Percentiles rank a stretch among this genome's conserved stretches.
Conservation (phyloP, 2,888 invertebrate species). For the Lasioglossum leucozonium region DNA sequence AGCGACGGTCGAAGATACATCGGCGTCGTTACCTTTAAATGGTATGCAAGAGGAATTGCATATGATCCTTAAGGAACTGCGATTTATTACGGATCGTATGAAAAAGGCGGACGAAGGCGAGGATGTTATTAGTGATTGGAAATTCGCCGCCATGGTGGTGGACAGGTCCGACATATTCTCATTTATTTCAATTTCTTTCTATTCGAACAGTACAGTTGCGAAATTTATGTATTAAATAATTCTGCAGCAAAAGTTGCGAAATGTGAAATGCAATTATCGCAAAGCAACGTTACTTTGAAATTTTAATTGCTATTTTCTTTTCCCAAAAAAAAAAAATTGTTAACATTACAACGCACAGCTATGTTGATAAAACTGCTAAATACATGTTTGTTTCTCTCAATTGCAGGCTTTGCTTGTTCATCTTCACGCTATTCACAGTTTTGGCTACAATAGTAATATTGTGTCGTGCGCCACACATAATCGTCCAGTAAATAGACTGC, state of each 20-base stretch:
- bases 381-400: slow-evolving; percentile 69
- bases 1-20: slow-evolving; percentile 90
- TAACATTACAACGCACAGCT: not conserved
- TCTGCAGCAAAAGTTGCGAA: not conserved
- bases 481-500: slow-evolving; percentile 91
- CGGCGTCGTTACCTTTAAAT: slow-evolving; percentile 86
- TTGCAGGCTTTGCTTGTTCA: slow-evolving; percentile 94
- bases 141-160: slow-evolving; percentile 99
- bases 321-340: not conserved
- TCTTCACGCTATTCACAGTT: slow-evolving; percentile 97
- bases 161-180: slow-evolving; percentile 87
- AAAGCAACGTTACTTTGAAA: not conserved
- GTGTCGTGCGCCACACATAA: slow-evolving; percentile 96
- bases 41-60: slow-evolving; percentile 94
- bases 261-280: not conserved
- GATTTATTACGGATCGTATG: slow-evolving; percentile 97
- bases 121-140: slow-evolving; percentile 98
- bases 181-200: not conserved
- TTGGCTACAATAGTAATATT: slow-evolving; percentile 96
- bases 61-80: slow-evolving; percentile 95
- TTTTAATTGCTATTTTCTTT: not conserved
- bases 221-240: too few relatives aligned
- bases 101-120: slow-evolving; percentile 97
- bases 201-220: not conserved
- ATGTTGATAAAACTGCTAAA: not conserved